Conservation (phyloP, 2,113 vertebrate species). For the Strix uralensis region DNA sequence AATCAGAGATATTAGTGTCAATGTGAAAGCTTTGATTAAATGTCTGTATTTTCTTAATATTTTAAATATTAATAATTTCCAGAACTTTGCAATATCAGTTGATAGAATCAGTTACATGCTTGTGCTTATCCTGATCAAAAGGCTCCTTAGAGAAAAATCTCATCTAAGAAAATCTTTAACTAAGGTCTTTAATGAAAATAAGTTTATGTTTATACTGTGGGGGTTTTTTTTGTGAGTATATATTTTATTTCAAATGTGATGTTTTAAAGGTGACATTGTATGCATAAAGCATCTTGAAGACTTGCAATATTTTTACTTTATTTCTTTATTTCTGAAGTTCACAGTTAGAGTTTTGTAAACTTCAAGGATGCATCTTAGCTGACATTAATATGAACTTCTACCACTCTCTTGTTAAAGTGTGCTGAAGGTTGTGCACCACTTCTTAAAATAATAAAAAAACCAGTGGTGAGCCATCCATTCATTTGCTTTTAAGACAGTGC, state of each 20-base stretch:
- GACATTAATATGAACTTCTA: not conserved
- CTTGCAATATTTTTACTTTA: slow-evolving; percentile 12
- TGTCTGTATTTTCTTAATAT: not conserved
- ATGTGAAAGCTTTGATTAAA: not conserved
- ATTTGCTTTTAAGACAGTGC: not conserved
- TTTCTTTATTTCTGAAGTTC: not conserved
- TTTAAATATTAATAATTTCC: not conserved
- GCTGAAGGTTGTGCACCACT: not conserved
- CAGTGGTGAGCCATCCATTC: not conserved
- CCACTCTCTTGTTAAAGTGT: not conserved
- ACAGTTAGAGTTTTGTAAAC: slow-evolving; percentile 1
- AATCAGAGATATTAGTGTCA: not conserved
- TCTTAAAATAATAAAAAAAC: slow-evolving; percentile 22
- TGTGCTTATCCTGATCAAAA: not conserved
- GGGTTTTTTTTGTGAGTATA: not conserved
- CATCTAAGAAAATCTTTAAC: not conserved
- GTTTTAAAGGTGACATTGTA: slow-evolving; percentile 17
- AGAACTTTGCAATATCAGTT: not conserved
- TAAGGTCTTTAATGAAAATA: not conserved
- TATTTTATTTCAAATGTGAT: not conserved
- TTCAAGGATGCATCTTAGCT: not conserved
- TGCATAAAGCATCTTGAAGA: not conserved
- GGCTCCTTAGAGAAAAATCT: not conserved
- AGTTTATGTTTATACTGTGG: not conserved
- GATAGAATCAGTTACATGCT: not conserved